Conservation (phyloP, 2,113 vertebrate species). For the Phylloscopus trochiloides region DNA sequence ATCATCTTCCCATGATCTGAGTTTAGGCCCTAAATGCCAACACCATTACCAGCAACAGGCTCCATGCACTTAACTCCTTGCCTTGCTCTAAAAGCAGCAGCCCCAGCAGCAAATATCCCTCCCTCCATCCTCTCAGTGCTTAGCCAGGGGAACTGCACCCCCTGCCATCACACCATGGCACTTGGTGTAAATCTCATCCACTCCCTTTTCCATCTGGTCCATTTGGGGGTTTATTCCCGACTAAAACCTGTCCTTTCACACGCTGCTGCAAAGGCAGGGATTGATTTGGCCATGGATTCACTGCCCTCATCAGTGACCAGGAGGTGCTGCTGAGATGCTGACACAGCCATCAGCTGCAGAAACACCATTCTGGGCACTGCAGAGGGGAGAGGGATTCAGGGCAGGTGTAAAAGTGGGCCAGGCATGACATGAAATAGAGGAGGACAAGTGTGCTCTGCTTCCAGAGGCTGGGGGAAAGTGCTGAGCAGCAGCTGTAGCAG, state of each 20-base stretch:
- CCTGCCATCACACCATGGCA: background rate
- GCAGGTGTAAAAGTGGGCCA: background rate
- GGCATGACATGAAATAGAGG: background rate
- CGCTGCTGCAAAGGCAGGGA: background rate
- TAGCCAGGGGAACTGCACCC: background rate
- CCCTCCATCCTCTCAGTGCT: background rate
- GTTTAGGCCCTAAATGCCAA: background rate
- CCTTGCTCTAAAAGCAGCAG: background rate
- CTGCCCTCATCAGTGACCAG: background rate
- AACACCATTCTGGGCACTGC: background rate
- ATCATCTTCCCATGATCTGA: background rate
- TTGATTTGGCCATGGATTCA: accelerated
- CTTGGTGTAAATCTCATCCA: background rate
- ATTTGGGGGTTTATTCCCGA: background rate
- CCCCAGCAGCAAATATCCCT: background rate
- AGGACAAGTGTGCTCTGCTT: background rate
- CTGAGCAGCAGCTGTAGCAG: background rate
- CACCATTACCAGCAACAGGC: constrained; percentile 2
- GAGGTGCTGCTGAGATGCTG: background rate
- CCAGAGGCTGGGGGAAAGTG: background rate
- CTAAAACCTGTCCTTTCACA: background rate
- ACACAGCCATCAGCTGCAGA: background rate
- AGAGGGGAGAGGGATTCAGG: background rate
- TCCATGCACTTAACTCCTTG: background rate
- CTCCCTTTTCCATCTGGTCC: background rate